Evolutionary conservation across 2,888 invertebrate genomes (phyloP).

Genomic region (Trichopoda pennipes): DNA sequence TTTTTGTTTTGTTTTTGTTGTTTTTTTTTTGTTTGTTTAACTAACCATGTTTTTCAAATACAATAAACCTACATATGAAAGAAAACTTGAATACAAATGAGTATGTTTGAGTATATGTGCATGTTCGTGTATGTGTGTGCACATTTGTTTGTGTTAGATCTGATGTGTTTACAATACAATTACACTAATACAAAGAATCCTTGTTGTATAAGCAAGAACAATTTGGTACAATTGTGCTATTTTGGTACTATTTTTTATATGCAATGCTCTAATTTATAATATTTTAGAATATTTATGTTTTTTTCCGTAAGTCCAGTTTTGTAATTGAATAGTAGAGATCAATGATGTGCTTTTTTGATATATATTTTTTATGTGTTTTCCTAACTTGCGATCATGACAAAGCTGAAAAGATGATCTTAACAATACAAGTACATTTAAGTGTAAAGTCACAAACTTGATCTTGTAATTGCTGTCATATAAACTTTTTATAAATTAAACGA

Average conservation of each 20-base stretch:
- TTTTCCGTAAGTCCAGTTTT: too few species aligned
- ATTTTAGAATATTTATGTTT: too few species aligned
- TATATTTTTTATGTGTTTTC: too few species aligned
- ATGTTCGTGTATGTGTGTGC: background rate
- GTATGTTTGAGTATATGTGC: slow-evolving; percentile 1
- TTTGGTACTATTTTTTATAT: background rate
- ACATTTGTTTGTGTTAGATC: background rate
- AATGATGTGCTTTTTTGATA: too few species aligned
- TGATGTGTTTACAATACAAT: slow-evolving; percentile 3
- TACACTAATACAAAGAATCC: background rate
- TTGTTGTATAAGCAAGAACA: background rate
- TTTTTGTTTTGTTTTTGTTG: slow-evolving; percentile 61
- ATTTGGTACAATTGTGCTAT: background rate
- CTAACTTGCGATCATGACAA: too few species aligned
- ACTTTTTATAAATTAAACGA: too few species aligned
- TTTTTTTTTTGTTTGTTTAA: background rate
- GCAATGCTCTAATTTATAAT: background rate
- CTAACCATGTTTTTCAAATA: slow-evolving; percentile 56
- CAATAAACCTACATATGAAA: slow-evolving; percentile 55
- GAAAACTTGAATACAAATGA: slow-evolving; percentile 17
- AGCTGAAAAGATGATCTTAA: too few species aligned
- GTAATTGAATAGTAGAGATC: too few species aligned
- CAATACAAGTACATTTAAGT: too few species aligned
- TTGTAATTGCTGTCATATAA: too few species aligned
- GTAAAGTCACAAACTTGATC: too few species aligned